Percentiles rank a stretch among this genome's conserved stretches.
Evolutionary conservation across 2,113 vertebrate species (phyloP).

Genomic region (Pluvialis apricaria): DNA sequence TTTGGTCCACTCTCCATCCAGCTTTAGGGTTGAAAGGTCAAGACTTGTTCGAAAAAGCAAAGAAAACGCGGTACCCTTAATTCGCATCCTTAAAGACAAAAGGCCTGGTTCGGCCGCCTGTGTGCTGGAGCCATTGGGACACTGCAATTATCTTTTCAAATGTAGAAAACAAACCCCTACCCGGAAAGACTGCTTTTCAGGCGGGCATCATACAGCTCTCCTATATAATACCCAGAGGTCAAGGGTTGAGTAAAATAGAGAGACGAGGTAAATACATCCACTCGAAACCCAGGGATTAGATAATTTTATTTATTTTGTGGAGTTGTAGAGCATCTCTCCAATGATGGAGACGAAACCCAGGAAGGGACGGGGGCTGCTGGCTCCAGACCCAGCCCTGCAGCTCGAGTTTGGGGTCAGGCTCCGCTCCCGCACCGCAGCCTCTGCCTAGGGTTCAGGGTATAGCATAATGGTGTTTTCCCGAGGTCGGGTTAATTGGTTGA

Average conservation of each 20-base stretch:
- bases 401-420: background rate
- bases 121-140: background rate
- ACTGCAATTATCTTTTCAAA: background rate
- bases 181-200: background rate
- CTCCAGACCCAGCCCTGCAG: background rate
- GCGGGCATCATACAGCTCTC: background rate
- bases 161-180: background rate
- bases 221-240: background rate
- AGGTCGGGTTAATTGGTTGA: background rate
- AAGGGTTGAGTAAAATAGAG: background rate
- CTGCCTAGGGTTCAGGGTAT: background rate
- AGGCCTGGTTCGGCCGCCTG: background rate
- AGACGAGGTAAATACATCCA: background rate
- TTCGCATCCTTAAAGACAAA: background rate
- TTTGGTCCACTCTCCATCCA: conserved; percentile 44
- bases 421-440: background rate
- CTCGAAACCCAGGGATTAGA: background rate
- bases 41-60: background rate
- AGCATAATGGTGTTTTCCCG: background rate
- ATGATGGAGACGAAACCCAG: accelerated
- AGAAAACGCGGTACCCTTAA: background rate
- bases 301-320: background rate
- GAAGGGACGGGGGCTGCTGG: background rate
- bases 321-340: background rate
- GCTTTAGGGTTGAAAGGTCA: conserved; percentile 29